Conservation (phyloP, 2,113 vertebrate species). For the Anolis sagrei region DNA sequence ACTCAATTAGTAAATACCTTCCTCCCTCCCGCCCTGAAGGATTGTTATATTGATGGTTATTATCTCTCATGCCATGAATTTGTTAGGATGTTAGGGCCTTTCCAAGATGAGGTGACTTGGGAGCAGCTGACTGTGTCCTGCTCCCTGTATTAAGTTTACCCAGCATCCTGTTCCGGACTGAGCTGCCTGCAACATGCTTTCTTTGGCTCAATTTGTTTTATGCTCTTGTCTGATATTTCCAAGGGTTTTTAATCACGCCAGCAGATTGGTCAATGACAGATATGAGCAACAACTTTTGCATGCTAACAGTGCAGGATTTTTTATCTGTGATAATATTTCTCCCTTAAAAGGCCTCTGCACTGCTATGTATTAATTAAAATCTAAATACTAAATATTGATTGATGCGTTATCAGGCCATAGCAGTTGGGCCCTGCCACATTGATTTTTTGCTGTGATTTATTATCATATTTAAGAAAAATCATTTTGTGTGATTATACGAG, state of each 20-base stretch:
- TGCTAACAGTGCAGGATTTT: slow-evolving; percentile 83
- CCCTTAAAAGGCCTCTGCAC: slow-evolving; percentile 84
- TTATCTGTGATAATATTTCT: slow-evolving; percentile 98
- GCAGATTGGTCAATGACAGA: slow-evolving; percentile 92
- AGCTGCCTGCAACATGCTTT: slow-evolving; percentile 4
- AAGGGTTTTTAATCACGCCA: slow-evolving; percentile 87
- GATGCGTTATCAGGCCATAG: slow-evolving; percentile 97
- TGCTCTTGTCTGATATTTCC: slow-evolving; percentile 80
- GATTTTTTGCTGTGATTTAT: slow-evolving; percentile 99
- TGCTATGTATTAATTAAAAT: slow-evolving; percentile 99
- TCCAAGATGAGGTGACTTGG: slow-evolving; percentile 6
- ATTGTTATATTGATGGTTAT: rapidly evolving
- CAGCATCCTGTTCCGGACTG: rapidly evolving
- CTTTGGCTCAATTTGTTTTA: slow-evolving; percentile 65
- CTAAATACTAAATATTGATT: slow-evolving; percentile 99
- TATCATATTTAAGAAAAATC: slow-evolving; percentile 99
- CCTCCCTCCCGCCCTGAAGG: rapidly evolving
- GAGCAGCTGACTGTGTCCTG: rapidly evolving
- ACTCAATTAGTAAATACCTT: neutral
- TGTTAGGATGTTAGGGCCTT: neutral
- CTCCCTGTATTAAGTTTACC: neutral
- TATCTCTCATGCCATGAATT: neutral
- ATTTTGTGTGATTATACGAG: slow-evolving; percentile 98
- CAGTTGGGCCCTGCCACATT: slow-evolving; percentile 94
- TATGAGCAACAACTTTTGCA: slow-evolving; percentile 89